phyloP scores from a whole-genome alignment of 2,888 invertebrate genomes.

The Neocrepidodera transversa region DNA sequence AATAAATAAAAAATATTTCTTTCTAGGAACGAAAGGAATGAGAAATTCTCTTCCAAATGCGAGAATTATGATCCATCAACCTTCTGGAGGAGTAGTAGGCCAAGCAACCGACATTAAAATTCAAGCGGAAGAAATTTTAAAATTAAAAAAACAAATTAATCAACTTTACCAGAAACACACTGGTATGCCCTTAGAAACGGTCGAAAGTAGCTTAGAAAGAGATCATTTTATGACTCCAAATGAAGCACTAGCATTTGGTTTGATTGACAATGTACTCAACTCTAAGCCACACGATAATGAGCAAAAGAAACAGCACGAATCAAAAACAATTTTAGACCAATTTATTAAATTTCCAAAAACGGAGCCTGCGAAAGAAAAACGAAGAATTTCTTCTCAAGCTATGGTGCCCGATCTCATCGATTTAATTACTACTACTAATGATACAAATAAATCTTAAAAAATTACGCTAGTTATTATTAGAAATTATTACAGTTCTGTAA shows the following conservation, averaged over 20 bases:
- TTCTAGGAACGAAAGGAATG: slow-evolving; percentile 69
- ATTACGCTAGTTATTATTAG: too few relatives aligned
- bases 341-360: slow-evolving; percentile 10
- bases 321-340: background rate
- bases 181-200: slow-evolving; percentile 65
- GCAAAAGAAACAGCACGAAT: background rate
- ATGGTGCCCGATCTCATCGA: background rate
- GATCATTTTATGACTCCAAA: slow-evolving; percentile 91
- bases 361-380: background rate
- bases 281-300: slow-evolving; percentile 39
- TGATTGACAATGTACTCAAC: slow-evolving; percentile 85
- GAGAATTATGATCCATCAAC: slow-evolving; percentile 97
- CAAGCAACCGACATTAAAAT: slow-evolving; percentile 98
- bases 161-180: slow-evolving; percentile 84
- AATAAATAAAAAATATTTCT: background rate
- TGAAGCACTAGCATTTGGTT: slow-evolving; percentile 89
- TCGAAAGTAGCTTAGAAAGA: slow-evolving; percentile 84
- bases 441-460: too few relatives aligned
- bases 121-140: slow-evolving; percentile 94
- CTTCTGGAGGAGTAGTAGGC: slow-evolving; percentile 86
- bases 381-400: background rate
- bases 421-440: too few relatives aligned
- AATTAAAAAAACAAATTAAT: slow-evolving; percentile 88
- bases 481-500: too few relatives aligned
- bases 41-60: slow-evolving; percentile 95